phyloP scores from a whole-genome alignment of 2,888 invertebrate species.

The Nomada flava region DNA sequence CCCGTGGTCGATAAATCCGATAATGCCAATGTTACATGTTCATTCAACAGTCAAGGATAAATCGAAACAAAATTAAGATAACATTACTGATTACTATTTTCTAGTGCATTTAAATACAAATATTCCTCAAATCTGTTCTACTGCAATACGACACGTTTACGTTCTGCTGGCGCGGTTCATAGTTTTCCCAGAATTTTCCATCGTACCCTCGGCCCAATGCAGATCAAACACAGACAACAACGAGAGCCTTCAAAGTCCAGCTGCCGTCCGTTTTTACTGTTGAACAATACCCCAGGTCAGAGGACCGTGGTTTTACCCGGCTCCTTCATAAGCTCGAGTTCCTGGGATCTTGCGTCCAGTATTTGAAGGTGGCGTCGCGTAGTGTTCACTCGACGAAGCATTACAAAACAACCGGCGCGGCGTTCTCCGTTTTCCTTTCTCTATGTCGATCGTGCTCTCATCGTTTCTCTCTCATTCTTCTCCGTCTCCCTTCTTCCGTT shows the following conservation, averaged over 20 bases:
- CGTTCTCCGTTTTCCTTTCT: constrained; percentile 43
- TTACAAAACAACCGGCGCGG: background rate
- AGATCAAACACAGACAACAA: constrained; percentile 11
- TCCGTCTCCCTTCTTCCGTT: constrained; percentile 35
- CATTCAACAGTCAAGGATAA: background rate
- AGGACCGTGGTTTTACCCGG: constrained; percentile 28
- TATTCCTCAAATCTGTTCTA: background rate
- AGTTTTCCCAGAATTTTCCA: constrained; percentile 33
- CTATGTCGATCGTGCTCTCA: constrained; percentile 11
- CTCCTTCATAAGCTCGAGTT: constrained; percentile 5
- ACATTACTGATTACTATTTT: background rate
- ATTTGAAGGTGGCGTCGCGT: constrained; percentile 43
- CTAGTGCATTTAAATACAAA: background rate
- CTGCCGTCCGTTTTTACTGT: constrained; percentile 36
- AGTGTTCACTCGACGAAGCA: constrained; percentile 27
- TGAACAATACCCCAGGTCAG: constrained; percentile 52
- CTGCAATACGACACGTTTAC: background rate
- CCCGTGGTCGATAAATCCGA: constrained; percentile 6
- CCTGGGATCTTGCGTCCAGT: background rate
- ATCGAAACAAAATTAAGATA: background rate
- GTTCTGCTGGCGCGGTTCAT: background rate
- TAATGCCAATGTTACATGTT: background rate
- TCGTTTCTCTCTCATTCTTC: constrained; percentile 5
- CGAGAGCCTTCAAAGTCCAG: constrained; percentile 28
- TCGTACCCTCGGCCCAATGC: background rate